A percentile compares a stretch with the other conserved stretches of the same genome.
phyloP scores from a whole-genome alignment of 1,140 invertebrate species.

The Cotesia typhae region DNA sequence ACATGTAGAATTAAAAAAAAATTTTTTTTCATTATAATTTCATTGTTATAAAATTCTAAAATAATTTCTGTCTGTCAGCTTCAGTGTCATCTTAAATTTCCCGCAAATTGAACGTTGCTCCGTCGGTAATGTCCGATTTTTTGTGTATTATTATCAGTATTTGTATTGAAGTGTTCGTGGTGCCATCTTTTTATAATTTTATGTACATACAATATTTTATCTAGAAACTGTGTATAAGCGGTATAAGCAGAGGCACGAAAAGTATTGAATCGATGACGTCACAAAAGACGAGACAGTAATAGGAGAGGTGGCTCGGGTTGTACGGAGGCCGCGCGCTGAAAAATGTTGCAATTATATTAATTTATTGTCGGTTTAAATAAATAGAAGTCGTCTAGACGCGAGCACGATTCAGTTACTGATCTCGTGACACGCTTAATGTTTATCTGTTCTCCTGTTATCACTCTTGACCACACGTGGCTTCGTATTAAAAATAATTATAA shows the following conservation, averaged over 20 bases:
- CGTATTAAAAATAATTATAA: conserved; percentile 1
- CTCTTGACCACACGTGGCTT: conserved; percentile 23
- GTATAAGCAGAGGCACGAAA: conserved; percentile 48
- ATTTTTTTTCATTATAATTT: too few species aligned
- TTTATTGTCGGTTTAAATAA: conserved; percentile 51
- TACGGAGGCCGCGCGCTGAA: conserved; percentile 53
- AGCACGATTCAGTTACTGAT: conserved; percentile 25
- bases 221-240: neutral
- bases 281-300: conserved; percentile 63
- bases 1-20: too few species aligned
- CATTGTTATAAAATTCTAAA: too few species aligned
- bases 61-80: too few species aligned
- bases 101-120: too few species aligned
- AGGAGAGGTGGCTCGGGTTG: conserved; percentile 42
- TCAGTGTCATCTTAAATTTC: too few species aligned
- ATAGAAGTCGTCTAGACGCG: conserved; percentile 29
- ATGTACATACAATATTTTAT: neutral
- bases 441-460: conserved; percentile 16
- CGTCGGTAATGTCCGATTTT: too few species aligned
- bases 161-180: neutral
- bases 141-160: too few species aligned
- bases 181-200: conserved; percentile 12
- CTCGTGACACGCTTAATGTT: conserved; percentile 24
- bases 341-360: conserved; percentile 59
- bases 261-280: conserved; percentile 67